A percentile compares a stretch with the other conserved stretches of the same genome.
phyloP scores from a whole-genome alignment of 1,140 invertebrate species.

The Drosophila simulans region DNA sequence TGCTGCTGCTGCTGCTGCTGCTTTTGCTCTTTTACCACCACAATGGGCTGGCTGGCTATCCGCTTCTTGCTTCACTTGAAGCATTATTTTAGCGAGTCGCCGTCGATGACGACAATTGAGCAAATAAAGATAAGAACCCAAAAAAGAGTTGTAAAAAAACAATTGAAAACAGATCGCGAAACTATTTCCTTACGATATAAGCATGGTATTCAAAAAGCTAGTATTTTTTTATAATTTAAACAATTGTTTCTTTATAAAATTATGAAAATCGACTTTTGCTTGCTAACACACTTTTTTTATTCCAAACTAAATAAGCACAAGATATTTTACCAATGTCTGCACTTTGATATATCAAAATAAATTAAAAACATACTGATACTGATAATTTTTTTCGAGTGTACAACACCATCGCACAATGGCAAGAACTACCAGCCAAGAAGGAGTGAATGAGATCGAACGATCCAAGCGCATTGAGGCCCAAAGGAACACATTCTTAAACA shows the following conservation, averaged over 20 bases:
- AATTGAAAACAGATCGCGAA: slow-evolving; percentile 8
- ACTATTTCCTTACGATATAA: neutral
- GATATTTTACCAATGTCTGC: too few species aligned
- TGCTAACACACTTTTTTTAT: too few species aligned
- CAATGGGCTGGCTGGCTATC: slow-evolving; percentile 21
- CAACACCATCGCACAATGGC: slow-evolving; percentile 14
- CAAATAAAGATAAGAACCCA: slow-evolving; percentile 73
- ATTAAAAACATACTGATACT: too few species aligned
- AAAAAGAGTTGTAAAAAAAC: slow-evolving; percentile 20
- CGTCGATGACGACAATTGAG: slow-evolving; percentile 67
- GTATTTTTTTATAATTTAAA: too few species aligned
- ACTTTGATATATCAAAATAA: too few species aligned
- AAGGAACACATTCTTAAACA: slow-evolving; percentile 81
- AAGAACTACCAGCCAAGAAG: slow-evolving; percentile 15
- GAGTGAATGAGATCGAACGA: slow-evolving; percentile 18
- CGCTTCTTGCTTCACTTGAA: slow-evolving; percentile 71
- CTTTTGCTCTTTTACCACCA: slow-evolving; percentile 40
- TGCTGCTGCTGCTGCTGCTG: slow-evolving; percentile 11
- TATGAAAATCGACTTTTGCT: too few species aligned
- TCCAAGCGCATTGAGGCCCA: slow-evolving; percentile 48
- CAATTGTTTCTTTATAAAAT: too few species aligned
- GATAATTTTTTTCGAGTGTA: neutral
- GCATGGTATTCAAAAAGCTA: too few species aligned
- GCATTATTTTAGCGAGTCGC: slow-evolving; percentile 73
- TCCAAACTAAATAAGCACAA: too few species aligned